Base-by-base conservation (phyloP, 2,113 vertebrate genomes). In the Tricholaema leucomelas region DNA sequence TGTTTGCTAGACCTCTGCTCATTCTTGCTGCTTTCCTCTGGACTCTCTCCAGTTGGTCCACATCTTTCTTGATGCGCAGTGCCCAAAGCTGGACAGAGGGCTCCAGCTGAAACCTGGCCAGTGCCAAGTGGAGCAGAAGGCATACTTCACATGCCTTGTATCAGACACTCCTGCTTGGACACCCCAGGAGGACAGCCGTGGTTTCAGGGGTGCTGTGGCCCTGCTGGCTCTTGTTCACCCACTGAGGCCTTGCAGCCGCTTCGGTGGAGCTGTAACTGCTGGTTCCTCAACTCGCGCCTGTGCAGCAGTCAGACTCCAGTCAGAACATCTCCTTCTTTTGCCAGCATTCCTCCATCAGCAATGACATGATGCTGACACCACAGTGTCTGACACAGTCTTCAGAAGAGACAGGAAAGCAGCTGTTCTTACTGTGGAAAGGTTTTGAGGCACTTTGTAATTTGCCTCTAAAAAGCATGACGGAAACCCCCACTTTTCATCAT, bases 1-100 rank as follows among this genome's bases (percentile, higher is more conserved):
- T 96, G 94, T 96, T 96, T 96, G 90, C 91, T 85, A 82, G 94
- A 96, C 95, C 95, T 95, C 79, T 90, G 90, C 75, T 96, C 85
- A 13, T 92, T 95, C 79, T 89, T 90, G 89, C 85, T 64, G 93
- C 91, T 94, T 94, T 95, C 90, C 67, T 58, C 91, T 96, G 95
- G 94, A 73, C 85, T 87, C 64, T 70, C 38, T 92, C 95, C 95
- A 95, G 91, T 74, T 46, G 60, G 50, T 82, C 85, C 73, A 71
- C 60, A 71, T 77, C 93, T 60, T 70, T 46, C 71, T 17, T 71
- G 60, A 89, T 44, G 72, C 19, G 56, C 76, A 77, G 85, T 91
- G 87, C 91, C 90, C 94, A 85, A 89, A 95, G 82, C 8, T 66
- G 91, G 75, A 59, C 72, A 55, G 83, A 70, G 87, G 1, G 4